Evolutionary conservation across 2,113 vertebrate species (phyloP), one percentile per base, ranked within the genome.

Genomic region (Notiomystis cincta): DNA sequence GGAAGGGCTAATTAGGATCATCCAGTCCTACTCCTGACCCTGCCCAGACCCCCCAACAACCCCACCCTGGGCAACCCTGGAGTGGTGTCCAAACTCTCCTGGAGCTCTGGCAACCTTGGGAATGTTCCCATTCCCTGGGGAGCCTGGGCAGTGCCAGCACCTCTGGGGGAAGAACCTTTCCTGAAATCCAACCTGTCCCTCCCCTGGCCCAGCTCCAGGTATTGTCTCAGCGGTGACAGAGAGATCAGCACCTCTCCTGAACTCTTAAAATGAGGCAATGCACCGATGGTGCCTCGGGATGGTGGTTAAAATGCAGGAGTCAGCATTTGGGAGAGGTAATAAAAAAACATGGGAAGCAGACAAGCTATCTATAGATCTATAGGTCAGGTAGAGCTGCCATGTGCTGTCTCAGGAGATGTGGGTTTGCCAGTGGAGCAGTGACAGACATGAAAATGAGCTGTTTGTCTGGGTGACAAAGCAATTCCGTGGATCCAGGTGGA

Each of bases 21-120:
- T 5, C 7, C 4, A 72, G 13, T 1, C 0, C 66, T 35, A 1
- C 7, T 2, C 21, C 51, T 7, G 44, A 0, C 31, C 37, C 18
- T 65, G 18, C 58, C 1, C 17, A 73, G 44, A 28, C 33, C 0
- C 48, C 37, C 24, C n/a, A 64, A 10, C 8, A 87, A 11, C 5
- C 40, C 37, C 44, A 31, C 6, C 37, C 42, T 44, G 76, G 3
- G 19, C 42, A 75, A 11, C 42, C 58, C 35, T 25, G 23, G 21
- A 57, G 60, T 0, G 8, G 8, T n/a, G 35, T 18, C 82, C 71
- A 35, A 86, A 21, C 6, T 0, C 35, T 50, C 22, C 44, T 66
- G 77, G 22, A 81, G 67, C 58, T 73, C 50, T 57, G 58, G 33
- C 38, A 78, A 64, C 54, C 27, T 53, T 0, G 10, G 66, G 31